phyloP scores from a whole-genome alignment of 2,888 invertebrate species.

The Camponotus fellah region DNA sequence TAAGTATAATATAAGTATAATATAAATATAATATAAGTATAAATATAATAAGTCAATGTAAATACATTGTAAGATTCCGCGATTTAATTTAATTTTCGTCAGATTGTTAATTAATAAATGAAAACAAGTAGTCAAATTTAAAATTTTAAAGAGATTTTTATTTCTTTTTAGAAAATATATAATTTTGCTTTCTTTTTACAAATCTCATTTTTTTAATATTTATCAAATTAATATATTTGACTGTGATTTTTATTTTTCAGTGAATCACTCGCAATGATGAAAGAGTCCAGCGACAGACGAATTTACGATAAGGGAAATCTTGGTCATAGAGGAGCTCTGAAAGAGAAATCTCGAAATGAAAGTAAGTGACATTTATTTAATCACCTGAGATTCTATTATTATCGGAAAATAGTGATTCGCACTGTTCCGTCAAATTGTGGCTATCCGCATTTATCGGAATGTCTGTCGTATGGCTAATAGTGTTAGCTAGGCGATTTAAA shows the following conservation, averaged over 20 bases:
- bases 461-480: slow-evolving; percentile 13
- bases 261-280: not conserved
- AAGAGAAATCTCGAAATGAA: not conserved
- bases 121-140: not conserved
- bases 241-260: slow-evolving; percentile 9
- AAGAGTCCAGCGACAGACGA: not conserved
- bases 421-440: not conserved
- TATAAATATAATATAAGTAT: not conserved
- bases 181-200: not conserved
- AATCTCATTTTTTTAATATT: not conserved
- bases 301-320: slow-evolving; percentile 17
- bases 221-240: slow-evolving; percentile 4
- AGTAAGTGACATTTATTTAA: slow-evolving; percentile 37
- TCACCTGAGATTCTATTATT: slow-evolving; percentile 25
- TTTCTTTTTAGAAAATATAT: not conserved
- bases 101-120: not conserved
- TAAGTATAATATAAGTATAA: not conserved
- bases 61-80: too few species aligned
- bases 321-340: not conserved
- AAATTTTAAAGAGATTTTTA: not conserved
- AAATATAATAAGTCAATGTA: not conserved
- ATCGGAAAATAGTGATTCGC: slow-evolving; percentile 11
- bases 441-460: slow-evolving; percentile 9
- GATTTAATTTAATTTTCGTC: slow-evolving; percentile 1
- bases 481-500: slow-evolving; percentile 1